Percentiles rank a stretch among this genome's conserved stretches.
These are phyloP conservation scores for Alectura lathami DNA, from an alignment of 2,113 vertebrate genomes.

Conservation along the genomic window DNA sequence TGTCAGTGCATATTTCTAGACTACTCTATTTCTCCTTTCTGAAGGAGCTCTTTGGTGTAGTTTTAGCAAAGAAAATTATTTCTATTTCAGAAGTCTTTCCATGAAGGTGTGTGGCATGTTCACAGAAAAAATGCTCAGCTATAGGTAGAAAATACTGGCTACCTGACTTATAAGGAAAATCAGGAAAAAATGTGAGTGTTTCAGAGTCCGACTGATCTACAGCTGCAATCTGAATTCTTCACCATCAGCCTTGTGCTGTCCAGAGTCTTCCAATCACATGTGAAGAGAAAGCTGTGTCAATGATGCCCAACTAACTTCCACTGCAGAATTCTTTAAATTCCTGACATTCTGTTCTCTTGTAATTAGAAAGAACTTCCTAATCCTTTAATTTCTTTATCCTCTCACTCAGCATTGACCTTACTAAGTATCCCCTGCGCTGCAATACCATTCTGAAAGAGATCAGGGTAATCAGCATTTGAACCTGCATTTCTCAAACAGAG, in stretches of 20 bases:
- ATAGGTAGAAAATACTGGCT: background rate
- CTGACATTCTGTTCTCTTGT: background rate
- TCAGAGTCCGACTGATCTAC: no score
- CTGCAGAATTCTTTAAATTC: background rate
- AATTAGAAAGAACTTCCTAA: background rate
- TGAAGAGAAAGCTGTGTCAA: background rate
- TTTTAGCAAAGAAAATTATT: background rate
- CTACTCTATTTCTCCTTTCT: background rate
- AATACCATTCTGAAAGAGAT: background rate
- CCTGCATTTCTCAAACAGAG: background rate
- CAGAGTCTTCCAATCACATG: background rate
- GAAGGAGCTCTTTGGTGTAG: background rate
- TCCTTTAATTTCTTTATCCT: background rate
- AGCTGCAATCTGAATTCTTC: background rate
- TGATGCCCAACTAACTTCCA: background rate
- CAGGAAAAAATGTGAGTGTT: background rate
- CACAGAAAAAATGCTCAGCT: background rate
- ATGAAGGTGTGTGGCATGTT: background rate
- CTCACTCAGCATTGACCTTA: background rate
- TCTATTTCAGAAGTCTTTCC: background rate
- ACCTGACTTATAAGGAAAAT: background rate
- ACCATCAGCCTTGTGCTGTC: background rate
- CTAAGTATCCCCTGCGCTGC: background rate
- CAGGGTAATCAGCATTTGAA: background rate
- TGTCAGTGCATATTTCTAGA: constrained; percentile 34